phyloP scores from a whole-genome alignment of 2,888 invertebrate species.

The Cerceris rybyensis region DNA sequence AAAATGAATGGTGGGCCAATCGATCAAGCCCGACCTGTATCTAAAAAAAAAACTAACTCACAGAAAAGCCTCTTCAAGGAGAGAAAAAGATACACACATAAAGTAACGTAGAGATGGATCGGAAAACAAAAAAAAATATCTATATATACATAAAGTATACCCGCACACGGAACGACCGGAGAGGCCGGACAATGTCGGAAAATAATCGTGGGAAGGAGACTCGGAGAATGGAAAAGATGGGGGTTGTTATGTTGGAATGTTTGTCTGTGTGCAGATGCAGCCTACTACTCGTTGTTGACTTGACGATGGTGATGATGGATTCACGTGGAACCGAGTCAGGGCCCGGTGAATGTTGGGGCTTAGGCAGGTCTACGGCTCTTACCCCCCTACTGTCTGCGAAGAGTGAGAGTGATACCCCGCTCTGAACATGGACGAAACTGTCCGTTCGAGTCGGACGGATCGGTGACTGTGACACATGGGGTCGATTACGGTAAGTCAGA shows the following conservation, averaged over 20 bases:
- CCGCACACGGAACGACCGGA: constrained; percentile 40
- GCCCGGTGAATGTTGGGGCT: constrained; percentile 72
- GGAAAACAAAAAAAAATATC: constrained; percentile 17
- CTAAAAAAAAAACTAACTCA: constrained; percentile 37
- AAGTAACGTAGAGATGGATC: constrained; percentile 23
- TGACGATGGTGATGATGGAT: constrained; percentile 76
- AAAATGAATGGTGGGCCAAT: constrained; percentile 13
- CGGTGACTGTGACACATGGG: constrained; percentile 40
- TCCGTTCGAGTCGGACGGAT: constrained; percentile 48
- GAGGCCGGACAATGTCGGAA: constrained; percentile 39
- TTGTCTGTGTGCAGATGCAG: constrained; percentile 83
- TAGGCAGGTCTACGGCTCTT: constrained; percentile 79
- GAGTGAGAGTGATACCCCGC: constrained; percentile 62
- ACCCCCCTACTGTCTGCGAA: constrained; percentile 61
- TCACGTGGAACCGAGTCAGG: constrained; percentile 75
- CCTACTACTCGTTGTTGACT: constrained; percentile 81
- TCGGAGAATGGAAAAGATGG: constrained; percentile 46
- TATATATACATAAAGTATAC: background rate
- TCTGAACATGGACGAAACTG: constrained; percentile 47
- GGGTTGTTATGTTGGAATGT: constrained; percentile 82
- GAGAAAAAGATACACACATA: constrained; percentile 40
- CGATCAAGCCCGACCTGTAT: constrained; percentile 10
- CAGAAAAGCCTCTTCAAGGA: constrained; percentile 28
- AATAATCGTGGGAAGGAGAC: constrained; percentile 3
- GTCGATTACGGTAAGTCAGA: constrained; percentile 60